Conservation (phyloP, 2,888 invertebrate genomes). For the Monochamus alternatus region DNA sequence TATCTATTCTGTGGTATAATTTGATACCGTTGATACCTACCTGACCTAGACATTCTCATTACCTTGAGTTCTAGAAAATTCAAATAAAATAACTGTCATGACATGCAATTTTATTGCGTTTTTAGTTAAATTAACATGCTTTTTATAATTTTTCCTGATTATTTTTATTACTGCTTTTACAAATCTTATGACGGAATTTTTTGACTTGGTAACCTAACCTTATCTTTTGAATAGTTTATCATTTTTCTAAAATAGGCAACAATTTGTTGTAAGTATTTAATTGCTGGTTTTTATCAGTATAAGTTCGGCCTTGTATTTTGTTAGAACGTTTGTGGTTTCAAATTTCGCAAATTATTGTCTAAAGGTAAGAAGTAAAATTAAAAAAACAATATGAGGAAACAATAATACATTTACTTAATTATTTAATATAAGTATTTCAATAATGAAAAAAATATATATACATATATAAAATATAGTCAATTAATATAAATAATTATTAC, state of each 20-base stretch:
- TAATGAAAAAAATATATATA: not conserved
- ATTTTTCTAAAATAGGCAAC: not conserved
- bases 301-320: not conserved
- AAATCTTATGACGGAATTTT: not conserved
- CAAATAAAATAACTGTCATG: too few species aligned
- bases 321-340: not conserved
- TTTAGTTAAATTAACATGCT: too few species aligned
- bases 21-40: too few species aligned
- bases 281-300: not conserved
- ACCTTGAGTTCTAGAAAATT: too few species aligned
- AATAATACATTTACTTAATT: too few species aligned
- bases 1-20: too few species aligned
- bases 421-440: too few species aligned
- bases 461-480: conserved; percentile 2
- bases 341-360: not conserved
- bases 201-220: not conserved
- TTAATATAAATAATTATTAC: conserved; percentile 25
- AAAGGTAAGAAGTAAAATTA: conserved; percentile 1
- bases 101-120: too few species aligned
- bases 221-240: not conserved
- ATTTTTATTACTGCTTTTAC: too few species aligned
- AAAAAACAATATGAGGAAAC: too few species aligned
- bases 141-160: too few species aligned
- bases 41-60: too few species aligned
- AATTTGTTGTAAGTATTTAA: not conserved